These are phyloP conservation scores for Eciton burchellii DNA, from an alignment of 1,140 invertebrate genomes.

Conservation along the genomic window DNA sequence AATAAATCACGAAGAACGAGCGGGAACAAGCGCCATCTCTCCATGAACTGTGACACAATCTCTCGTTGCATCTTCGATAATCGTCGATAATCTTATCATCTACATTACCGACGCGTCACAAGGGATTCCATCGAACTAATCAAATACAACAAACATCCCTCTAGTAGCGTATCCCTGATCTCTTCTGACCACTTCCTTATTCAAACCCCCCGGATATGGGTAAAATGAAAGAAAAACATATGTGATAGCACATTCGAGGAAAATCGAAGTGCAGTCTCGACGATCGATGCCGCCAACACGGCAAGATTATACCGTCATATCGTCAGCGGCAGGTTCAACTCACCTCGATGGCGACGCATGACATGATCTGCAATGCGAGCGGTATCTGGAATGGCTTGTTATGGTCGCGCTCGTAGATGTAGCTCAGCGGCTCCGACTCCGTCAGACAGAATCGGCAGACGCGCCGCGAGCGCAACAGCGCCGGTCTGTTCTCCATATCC, in stretches of 20 bases:
- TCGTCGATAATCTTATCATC: not conserved
- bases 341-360: slow-evolving; percentile 91
- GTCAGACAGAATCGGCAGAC: slow-evolving; percentile 91
- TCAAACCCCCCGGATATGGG: not conserved
- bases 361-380: slow-evolving; percentile 90
- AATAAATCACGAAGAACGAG: not conserved
- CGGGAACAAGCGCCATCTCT: slow-evolving; percentile 4
- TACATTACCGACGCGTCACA: not conserved
- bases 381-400: slow-evolving; percentile 86
- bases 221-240: too few species aligned
- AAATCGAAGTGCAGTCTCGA: not conserved
- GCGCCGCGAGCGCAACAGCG: slow-evolving; percentile 86
- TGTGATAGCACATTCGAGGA: too few species aligned
- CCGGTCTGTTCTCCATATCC: slow-evolving; percentile 87
- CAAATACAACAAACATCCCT: not conserved
- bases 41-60: not conserved
- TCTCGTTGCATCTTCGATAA: too few species aligned
- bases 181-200: too few species aligned
- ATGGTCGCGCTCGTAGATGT: slow-evolving; percentile 88
- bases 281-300: not conserved
- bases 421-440: slow-evolving; percentile 86
- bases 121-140: not conserved
- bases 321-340: slow-evolving; percentile 63
- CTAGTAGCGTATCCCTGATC: not conserved
- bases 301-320: slow-evolving; percentile 3